These are phyloP conservation scores for Oceanites oceanicus DNA, from an alignment of 2,113 vertebrate genomes.

Conservation along the genomic window DNA sequence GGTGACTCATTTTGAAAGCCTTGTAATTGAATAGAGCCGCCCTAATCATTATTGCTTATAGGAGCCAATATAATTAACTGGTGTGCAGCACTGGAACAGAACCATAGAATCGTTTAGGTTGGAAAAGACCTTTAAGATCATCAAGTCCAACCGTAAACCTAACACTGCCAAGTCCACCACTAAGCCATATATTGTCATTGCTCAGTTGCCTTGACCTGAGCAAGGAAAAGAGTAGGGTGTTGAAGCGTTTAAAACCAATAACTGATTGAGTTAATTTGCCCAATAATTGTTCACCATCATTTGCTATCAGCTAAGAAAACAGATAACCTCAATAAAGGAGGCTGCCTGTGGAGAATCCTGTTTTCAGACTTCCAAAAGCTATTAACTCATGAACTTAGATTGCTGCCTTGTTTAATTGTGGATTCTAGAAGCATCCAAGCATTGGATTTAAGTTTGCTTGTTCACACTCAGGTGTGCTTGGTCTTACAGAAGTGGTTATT, in stretches of 20 bases:
- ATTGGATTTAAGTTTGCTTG: neutral
- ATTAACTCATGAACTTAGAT: neutral
- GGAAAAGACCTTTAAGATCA: neutral
- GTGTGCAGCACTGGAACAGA: neutral
- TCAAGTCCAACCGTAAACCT: neutral
- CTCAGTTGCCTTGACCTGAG: neutral
- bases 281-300: neutral
- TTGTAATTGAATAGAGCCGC: neutral
- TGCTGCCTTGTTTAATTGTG: neutral
- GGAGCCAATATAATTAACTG: neutral
- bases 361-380: neutral
- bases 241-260: neutral
- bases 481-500: neutral
- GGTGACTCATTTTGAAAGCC: neutral
- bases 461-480: neutral
- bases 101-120: neutral
- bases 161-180: neutral
- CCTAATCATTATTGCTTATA: neutral
- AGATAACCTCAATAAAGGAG: neutral
- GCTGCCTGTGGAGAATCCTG: neutral
- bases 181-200: neutral
- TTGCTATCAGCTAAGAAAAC: neutral
- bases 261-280: neutral
- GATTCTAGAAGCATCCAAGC: neutral
- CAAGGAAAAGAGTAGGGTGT: neutral